Conservation (phyloP, 2,797 vertebrate species). For the Melanotaenia parkinsoni region DNA sequence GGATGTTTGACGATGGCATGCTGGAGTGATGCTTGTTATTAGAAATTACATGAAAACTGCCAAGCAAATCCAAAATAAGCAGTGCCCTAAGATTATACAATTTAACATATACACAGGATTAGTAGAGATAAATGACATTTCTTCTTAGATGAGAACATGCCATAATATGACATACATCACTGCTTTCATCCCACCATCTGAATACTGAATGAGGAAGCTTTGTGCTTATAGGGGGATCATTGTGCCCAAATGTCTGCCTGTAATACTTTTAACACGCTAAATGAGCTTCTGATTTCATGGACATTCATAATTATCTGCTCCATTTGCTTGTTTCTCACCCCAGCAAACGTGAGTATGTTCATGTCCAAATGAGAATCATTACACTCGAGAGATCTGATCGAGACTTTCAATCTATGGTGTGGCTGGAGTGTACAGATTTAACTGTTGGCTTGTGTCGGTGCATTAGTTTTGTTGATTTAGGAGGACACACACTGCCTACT, state of each 20-base stretch:
- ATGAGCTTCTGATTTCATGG: conserved; percentile 76
- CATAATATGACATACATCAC: background rate
- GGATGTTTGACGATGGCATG: conserved; percentile 32
- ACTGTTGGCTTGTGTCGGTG: conserved; percentile 18
- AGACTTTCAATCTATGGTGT: background rate
- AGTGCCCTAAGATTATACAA: conserved; percentile 29
- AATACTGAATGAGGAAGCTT: conserved; percentile 15
- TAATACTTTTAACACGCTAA: conserved; percentile 71
- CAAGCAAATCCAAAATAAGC: conserved; percentile 46
- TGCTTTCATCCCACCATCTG: conserved; percentile 36
- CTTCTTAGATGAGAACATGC: conserved; percentile 42
- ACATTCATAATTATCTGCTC: conserved; percentile 74
- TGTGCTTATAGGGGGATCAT: conserved; percentile 54
- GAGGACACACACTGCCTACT: conserved; percentile 17
- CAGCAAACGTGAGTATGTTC: conserved; percentile 15
- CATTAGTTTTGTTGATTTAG: conserved; percentile 30
- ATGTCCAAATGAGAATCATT: conserved; percentile 36
- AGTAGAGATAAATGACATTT: conserved; percentile 65
- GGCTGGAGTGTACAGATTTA: conserved; percentile 17
- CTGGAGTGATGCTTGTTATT: conserved; percentile 46
- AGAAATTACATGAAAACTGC: conserved; percentile 38
- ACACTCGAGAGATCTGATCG: conserved; percentile 21
- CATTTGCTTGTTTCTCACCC: conserved; percentile 57
- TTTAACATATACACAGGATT: background rate
- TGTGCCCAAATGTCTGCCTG: conserved; percentile 63